Base-by-base conservation (phyloP, 2,113 vertebrate species). In the Tachycineta bicolor region DNA sequence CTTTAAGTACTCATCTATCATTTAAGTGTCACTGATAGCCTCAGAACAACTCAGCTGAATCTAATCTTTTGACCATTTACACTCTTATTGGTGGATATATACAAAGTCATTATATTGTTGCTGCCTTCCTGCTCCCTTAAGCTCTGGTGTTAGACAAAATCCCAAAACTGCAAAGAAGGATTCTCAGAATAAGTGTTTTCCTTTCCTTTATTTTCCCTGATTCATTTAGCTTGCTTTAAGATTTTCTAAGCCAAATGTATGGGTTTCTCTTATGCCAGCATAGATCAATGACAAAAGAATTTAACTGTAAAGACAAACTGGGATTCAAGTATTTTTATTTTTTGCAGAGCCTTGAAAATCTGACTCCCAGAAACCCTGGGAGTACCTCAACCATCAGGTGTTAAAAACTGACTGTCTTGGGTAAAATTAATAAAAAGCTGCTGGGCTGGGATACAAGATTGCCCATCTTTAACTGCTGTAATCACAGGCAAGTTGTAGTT, bases 21-120 rank as follows among this genome's bases (percentile, higher is more conserved):
- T 80, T 89, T 67, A 44, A 62, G 31, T 75, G 81, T 89, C 83
- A 92, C 25, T 67, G 87, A 77, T 89, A 83, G 60, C 59, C 64
- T 94, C 50, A 77, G 34, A 95, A 87, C 59, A 92, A 77, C 55
- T 86, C 59, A 55, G n/a, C 43, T 70, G 83, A 91, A 83, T 80
- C 46, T 87, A 93, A 83, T 84, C 68, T 94, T 94, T 74, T 0
- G 7, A 80, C 33, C 46, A 26, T 62, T 95, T 87, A 59, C 8
- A 33, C 19, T 88, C 55, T 63, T 62, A 80, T 37, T 89, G 59
- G 37, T 87, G 43, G 55, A 41, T 95, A 46, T 70, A 65, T 70
- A 55, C n/a, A 87, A 87, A 89, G 43, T 21, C 81, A 70, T 87
- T 81, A 74, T 58, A 33, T 31, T 80, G 22, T 55, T 89, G 33